Evolutionary conservation across 2,113 vertebrate species (phyloP), one percentile per base, ranked within the genome.

Genomic region (Pongo abelii): DNA sequence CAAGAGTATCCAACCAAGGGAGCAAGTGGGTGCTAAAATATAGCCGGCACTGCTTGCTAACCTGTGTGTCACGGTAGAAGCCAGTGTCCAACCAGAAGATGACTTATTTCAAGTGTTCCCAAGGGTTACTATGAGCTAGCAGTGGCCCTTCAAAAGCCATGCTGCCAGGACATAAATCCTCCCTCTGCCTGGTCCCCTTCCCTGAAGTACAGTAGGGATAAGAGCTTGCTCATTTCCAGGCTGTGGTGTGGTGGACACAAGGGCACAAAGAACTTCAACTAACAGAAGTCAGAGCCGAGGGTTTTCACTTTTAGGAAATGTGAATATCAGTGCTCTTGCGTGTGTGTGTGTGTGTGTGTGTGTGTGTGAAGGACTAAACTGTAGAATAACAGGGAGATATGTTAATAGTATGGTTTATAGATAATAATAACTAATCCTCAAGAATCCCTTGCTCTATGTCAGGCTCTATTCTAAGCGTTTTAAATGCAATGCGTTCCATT

Each of bases 221-320:
- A 91, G 52, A 81, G 18, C n/a, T 67, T 20, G 55, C 4, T 91
- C 23, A 43, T 90, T 94, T n/a, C 43, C 25, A 84, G 25, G 57
- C 40, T 55, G 35, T 27, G 32, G 32, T 69, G 67, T 16, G 30
- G 25, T 69, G 30, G 40, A 79, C 55, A 30, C 38, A 69, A n/a
- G 64, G 38, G n/a, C 38, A 69, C 46, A 78, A 70, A 94, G 87
- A 88, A 84, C 57, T 72, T 92, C 67, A 87, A 17, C 52, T 90
- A 50, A 85, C 27, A 59, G 77, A 46, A 91, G 30, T 91, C 61
- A 75, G 70, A 89, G 57, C 32, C 6, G 87, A 83, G 72, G 70
- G 46, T 91, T 93, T 55, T 32, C 70, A 90, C 17, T 93, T 93
- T 88, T 85, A 59, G 93, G 50, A 95, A 97, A 89, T 64, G 38